Evolutionary conservation across 2,113 vertebrate genomes (phyloP).

Genomic region (Nycticebus coucang): DNA sequence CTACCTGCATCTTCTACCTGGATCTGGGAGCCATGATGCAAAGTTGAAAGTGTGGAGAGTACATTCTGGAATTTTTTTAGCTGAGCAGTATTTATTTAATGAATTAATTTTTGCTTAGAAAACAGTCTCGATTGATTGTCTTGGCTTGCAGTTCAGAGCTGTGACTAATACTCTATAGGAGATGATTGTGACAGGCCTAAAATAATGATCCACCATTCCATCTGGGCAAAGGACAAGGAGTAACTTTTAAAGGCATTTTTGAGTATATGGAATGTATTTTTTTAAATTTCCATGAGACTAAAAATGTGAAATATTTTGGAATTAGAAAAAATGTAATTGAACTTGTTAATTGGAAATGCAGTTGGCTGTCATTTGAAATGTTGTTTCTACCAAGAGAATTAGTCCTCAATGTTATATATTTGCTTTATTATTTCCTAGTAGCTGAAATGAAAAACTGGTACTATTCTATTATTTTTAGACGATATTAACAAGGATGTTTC

Average conservation of each 20-base stretch:
- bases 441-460: not conserved
- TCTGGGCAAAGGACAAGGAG: not conserved
- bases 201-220: not conserved
- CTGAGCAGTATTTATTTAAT: not conserved
- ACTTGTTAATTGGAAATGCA: constrained; percentile 45
- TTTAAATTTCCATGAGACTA: not conserved
- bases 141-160: not conserved
- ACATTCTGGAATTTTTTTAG: not conserved
- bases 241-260: not conserved
- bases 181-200: not conserved
- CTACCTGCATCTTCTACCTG: not conserved
- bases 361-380: not conserved
- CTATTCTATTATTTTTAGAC: not conserved
- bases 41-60: not conserved
- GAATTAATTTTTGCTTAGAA: not conserved
- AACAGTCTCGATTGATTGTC: not conserved
- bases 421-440: not conserved
- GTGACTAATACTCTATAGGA: not conserved
- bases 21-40: not conserved
- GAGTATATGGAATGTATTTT: not conserved
- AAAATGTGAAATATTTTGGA: not conserved
- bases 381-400: not conserved
- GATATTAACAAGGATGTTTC: not conserved
- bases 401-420: not conserved
- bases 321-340: constrained; percentile 4